phyloP scores from a whole-genome alignment of 2,113 vertebrate species.

The Leptosomus discolor region DNA sequence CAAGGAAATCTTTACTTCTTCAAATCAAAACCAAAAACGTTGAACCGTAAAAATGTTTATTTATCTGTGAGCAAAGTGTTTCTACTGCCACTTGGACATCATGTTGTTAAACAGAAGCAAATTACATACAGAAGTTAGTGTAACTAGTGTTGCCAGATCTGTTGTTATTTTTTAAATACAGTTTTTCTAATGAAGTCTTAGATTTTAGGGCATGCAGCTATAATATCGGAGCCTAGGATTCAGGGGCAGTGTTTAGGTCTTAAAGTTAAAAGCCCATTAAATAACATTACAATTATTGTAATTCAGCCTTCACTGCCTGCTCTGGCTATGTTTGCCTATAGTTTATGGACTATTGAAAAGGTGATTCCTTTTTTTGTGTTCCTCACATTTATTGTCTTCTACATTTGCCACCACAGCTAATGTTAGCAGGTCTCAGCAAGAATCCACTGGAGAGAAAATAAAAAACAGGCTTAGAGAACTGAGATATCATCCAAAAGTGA shows the following conservation, averaged over 20 bases:
- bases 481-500: neutral
- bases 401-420: neutral
- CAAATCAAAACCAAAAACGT: neutral
- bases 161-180: neutral
- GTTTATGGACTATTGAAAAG: neutral
- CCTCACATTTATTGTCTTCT: neutral
- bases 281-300: neutral
- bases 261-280: neutral
- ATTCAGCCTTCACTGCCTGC: neutral
- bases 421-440: neutral
- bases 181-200: neutral
- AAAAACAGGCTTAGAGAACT: neutral
- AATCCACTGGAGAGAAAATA: neutral
- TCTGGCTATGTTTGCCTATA: neutral
- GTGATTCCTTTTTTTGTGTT: neutral
- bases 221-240: neutral
- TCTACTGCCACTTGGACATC: neutral
- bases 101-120: neutral
- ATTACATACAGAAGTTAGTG: neutral
- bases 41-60: neutral
- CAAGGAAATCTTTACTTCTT: neutral
- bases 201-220: neutral
- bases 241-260: neutral
- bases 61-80: neutral
- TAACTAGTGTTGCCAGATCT: neutral